Percentiles rank a stretch among this genome's conserved stretches.
Evolutionary conservation across 2,113 vertebrate species (phyloP).

Genomic region (Hoplias malabaricus): DNA sequence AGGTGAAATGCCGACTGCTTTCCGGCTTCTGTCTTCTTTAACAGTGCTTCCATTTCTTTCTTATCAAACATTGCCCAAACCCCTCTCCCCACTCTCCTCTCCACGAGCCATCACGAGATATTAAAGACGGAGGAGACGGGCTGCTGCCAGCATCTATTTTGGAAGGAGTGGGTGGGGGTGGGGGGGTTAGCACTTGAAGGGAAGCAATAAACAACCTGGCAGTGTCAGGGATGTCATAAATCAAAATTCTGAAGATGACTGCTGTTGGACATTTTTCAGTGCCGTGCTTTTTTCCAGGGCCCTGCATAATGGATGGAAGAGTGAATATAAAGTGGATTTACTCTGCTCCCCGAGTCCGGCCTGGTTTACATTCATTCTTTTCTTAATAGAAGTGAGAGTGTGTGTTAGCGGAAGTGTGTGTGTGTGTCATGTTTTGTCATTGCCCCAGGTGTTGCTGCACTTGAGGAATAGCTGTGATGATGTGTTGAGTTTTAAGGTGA

Average conservation of each 20-base stretch:
- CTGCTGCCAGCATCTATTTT: slow-evolving; percentile 47
- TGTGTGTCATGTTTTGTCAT: neutral
- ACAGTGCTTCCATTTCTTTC: neutral
- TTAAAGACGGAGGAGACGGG: slow-evolving; percentile 53
- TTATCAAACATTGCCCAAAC: slow-evolving; percentile 54
- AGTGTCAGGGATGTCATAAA: slow-evolving; percentile 58
- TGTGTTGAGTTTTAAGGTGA: slow-evolving; percentile 32
- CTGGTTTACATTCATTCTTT: slow-evolving; percentile 47
- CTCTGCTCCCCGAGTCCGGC: slow-evolving; percentile 24
- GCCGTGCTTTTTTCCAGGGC: slow-evolving; percentile 36
- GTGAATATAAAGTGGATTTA: slow-evolving; percentile 49
- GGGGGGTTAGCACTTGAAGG: no score
- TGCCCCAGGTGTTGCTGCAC: slow-evolving; percentile 30
- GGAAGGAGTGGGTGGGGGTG: no score
- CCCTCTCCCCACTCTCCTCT: slow-evolving; percentile 18
- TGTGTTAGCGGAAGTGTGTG: neutral
- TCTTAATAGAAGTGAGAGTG: slow-evolving; percentile 22
- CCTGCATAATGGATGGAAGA: slow-evolving; percentile 55
- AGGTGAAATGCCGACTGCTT: slow-evolving; percentile 55
- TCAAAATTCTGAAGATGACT: slow-evolving; percentile 57
- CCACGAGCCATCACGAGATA: slow-evolving; percentile 55
- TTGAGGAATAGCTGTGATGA: slow-evolving; percentile 32
- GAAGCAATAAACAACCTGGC: slow-evolving; percentile 58
- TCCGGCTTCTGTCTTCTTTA: slow-evolving; percentile 45
- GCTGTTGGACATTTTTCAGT: slow-evolving; percentile 52